These are phyloP conservation scores for Numenius phaeopus DNA, from an alignment of 2,797 vertebrate species.

Conservation along the genomic window DNA sequence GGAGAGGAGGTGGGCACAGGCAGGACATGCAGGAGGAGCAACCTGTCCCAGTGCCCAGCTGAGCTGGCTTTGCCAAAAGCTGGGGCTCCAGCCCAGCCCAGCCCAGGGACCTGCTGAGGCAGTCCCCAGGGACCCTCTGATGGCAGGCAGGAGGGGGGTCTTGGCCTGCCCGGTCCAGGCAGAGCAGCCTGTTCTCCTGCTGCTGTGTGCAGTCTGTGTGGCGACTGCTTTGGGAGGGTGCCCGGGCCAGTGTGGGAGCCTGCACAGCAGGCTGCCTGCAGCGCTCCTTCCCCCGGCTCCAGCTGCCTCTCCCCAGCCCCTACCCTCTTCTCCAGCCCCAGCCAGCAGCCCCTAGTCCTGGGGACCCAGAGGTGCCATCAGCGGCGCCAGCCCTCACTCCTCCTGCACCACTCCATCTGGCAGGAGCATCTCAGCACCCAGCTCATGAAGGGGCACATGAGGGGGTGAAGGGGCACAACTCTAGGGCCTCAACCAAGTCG, in stretches of 20 bases:
- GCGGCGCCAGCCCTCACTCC: background rate
- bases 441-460: too few species aligned
- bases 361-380: background rate
- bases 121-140: accelerated
- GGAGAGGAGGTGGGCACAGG: background rate
- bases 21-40: background rate
- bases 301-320: background rate
- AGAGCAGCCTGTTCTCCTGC: background rate
- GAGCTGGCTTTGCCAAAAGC: background rate
- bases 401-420: accelerated
- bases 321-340: background rate
- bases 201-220: accelerated
- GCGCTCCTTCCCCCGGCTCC: background rate
- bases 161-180: accelerated
- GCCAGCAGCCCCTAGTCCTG: background rate
- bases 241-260: background rate
- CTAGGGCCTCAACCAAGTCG: background rate
- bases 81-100: background rate
- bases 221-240: background rate
- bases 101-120: too few species aligned
- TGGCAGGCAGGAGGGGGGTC: background rate
- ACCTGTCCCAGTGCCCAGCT: background rate
- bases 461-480: background rate
- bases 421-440: background rate
- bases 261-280: background rate